phyloP scores from a whole-genome alignment of 1,140 invertebrate genomes.

The Drosophila erecta region DNA sequence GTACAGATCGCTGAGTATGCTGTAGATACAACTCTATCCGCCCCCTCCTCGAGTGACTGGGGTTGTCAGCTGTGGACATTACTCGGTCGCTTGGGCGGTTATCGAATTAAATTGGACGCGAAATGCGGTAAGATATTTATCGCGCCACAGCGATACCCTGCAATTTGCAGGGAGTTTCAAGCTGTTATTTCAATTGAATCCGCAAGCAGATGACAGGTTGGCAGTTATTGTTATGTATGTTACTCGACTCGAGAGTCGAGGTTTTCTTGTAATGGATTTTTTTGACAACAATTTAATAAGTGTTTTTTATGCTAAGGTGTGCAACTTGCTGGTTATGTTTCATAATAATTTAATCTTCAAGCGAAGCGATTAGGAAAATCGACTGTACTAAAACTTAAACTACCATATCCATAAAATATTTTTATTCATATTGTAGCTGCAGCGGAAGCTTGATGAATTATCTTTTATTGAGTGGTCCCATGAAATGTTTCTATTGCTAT shows the following conservation, averaged over 20 bases:
- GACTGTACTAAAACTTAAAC: not conserved
- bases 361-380: too few relatives aligned
- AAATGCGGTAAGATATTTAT: constrained; percentile 37
- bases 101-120: constrained; percentile 59
- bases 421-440: not conserved
- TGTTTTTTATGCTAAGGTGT: not conserved
- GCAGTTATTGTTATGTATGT: not conserved
- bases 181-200: not conserved
- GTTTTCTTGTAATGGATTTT: too few relatives aligned
- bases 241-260: too few relatives aligned
- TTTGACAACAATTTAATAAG: not conserved
- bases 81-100: constrained; percentile 59
- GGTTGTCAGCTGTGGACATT: constrained; percentile 60
- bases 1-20: constrained; percentile 33
- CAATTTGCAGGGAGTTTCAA: constrained; percentile 5
- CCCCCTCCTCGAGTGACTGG: constrained; percentile 7
- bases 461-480: constrained; percentile 32
- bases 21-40: constrained; percentile 23
- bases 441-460: constrained; percentile 20
- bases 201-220: not conserved
- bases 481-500: constrained; percentile 40
- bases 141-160: constrained; percentile 36
- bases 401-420: not conserved
- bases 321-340: too few relatives aligned
- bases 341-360: too few relatives aligned